phyloP scores from a whole-genome alignment of 2,113 vertebrate species.

The Illadopsis cleaveri region DNA sequence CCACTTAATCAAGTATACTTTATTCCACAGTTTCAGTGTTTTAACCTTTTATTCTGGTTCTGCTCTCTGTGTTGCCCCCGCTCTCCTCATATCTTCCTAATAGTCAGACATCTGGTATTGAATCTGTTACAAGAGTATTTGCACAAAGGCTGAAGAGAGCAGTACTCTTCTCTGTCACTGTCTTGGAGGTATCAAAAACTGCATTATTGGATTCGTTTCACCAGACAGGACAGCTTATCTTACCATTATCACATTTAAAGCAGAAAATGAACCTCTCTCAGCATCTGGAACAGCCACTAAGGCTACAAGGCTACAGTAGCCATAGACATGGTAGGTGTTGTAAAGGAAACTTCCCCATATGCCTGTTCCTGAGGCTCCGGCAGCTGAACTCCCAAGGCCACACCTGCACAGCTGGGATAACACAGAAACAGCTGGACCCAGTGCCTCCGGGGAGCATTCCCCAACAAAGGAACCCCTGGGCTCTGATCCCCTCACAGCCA shows the following conservation, averaged over 20 bases:
- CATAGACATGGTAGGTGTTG: rapidly evolving
- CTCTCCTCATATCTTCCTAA: background rate
- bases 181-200: background rate
- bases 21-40: background rate
- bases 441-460: background rate
- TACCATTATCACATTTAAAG: background rate
- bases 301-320: background rate
- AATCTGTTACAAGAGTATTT: background rate
- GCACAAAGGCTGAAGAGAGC: background rate
- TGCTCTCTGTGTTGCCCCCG: background rate
- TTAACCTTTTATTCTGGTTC: background rate
- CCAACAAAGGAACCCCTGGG: rapidly evolving
- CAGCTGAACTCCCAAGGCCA: background rate
- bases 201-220: background rate
- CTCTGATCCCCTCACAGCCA: background rate
- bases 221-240: background rate
- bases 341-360: background rate
- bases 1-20: background rate
- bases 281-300: background rate
- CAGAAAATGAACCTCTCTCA: background rate
- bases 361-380: background rate
- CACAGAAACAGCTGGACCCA: background rate
- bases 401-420: background rate
- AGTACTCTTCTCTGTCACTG: background rate
- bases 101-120: background rate